A percentile compares a stretch with the other conserved stretches of the same genome.
Evolutionary conservation across 2,797 vertebrate species (phyloP).

Genomic region (Pipistrellus pipistrellus): DNA sequence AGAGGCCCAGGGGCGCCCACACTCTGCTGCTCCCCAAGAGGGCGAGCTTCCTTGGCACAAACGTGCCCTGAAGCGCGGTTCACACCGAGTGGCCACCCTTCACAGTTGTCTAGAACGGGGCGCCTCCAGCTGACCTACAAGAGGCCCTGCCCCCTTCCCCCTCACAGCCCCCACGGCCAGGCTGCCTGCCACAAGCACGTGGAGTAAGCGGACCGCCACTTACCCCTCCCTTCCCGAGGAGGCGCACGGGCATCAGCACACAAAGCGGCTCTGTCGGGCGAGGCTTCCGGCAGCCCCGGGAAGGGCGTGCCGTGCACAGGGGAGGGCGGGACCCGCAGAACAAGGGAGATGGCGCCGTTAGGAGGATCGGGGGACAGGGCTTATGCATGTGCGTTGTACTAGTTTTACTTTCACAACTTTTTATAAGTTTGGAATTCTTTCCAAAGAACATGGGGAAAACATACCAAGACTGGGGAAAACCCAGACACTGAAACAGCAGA

Average conservation of each 20-base stretch:
- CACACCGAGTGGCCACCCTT: rapidly evolving
- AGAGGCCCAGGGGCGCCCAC: not conserved
- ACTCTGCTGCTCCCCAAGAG: no score
- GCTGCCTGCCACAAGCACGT: not conserved
- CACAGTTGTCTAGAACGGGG: no score
- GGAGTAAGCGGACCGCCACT: not conserved
- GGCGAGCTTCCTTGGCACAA: not conserved
- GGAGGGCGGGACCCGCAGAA: not conserved
- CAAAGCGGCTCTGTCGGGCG: not conserved
- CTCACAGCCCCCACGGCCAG: not conserved
- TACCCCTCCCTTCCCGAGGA: not conserved
- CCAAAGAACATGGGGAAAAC: not conserved
- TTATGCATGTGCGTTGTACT: not conserved
- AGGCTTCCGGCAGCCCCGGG: slow-evolving; percentile 26
- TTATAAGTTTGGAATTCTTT: slow-evolving; percentile 3
- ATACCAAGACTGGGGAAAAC: not conserved
- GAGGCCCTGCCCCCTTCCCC: not conserved
- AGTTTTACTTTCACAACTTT: not conserved
- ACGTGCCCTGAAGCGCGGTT: not conserved
- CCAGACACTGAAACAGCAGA: not conserved
- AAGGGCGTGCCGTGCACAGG: not conserved
- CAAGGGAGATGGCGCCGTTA: rapidly evolving
- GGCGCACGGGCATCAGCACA: not conserved
- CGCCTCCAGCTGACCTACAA: not conserved
- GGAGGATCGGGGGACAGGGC: no score